phyloP scores from a whole-genome alignment of 2,888 invertebrate genomes.

The Rhagium mordax region DNA sequence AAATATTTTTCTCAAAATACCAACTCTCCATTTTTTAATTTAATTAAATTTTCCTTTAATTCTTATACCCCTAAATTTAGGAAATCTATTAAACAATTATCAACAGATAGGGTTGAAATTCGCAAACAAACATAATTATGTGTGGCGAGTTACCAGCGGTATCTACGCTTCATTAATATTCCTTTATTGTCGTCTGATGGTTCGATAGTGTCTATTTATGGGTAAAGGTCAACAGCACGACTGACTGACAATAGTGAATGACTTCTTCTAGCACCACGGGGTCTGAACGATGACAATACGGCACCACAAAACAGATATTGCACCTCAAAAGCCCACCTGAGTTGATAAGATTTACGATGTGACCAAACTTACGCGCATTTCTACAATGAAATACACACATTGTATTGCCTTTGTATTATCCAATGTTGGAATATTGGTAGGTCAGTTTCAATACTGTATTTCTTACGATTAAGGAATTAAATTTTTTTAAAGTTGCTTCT shows the following conservation, averaged over 20 bases:
- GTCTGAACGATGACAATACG: slow-evolving; percentile 50
- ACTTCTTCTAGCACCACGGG: slow-evolving; percentile 52
- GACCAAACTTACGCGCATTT: background rate
- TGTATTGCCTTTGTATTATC: background rate
- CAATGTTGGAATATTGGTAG: background rate
- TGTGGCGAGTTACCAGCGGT: background rate
- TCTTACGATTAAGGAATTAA: too few species aligned
- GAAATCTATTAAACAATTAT: background rate
- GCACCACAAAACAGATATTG: slow-evolving; percentile 39
- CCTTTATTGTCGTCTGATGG: slow-evolving; percentile 6
- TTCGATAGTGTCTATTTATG: slow-evolving; percentile 3
- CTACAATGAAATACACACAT: background rate
- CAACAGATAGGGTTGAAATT: background rate
- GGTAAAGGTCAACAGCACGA: slow-evolving; percentile 27
- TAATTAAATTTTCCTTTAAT: too few species aligned
- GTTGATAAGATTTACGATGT: slow-evolving; percentile 36
- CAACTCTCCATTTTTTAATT: too few species aligned
- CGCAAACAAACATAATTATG: background rate
- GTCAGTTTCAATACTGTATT: background rate
- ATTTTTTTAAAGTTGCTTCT: too few species aligned
- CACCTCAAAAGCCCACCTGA: slow-evolving; percentile 43
- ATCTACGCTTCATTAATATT: slow-evolving; percentile 17
- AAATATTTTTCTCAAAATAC: too few species aligned
- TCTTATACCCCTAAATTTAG: too few species aligned
- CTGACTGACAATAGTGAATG: slow-evolving; percentile 49